Percentiles rank a stretch among this genome's conserved stretches.
Evolutionary conservation across 2,797 vertebrate genomes (phyloP).

Genomic region (Phoeniculus purpureus): DNA sequence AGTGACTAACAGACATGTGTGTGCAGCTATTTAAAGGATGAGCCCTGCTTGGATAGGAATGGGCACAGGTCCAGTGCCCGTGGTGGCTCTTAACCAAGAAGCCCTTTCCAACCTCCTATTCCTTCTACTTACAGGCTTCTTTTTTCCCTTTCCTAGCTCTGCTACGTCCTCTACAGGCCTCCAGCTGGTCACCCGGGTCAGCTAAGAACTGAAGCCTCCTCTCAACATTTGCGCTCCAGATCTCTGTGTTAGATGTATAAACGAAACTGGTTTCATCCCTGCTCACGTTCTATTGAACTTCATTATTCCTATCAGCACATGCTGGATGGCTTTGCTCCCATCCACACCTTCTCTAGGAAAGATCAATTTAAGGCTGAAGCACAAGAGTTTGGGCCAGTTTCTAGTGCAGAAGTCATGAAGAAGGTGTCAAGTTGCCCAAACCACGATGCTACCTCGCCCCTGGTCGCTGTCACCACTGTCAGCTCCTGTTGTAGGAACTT

Average conservation of each 20-base stretch:
- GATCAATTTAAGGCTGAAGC: background rate
- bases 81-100: background rate
- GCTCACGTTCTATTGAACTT: background rate
- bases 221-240: background rate
- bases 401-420: background rate
- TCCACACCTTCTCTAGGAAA: background rate
- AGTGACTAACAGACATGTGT: background rate
- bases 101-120: background rate
- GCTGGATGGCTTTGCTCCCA: background rate
- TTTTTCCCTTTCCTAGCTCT: background rate
- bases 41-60: background rate
- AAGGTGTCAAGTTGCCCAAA: background rate
- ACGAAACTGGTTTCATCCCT: background rate
- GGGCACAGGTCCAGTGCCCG: background rate
- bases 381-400: fast-evolving
- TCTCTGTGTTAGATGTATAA: background rate
- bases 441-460: background rate
- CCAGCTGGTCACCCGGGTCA: background rate
- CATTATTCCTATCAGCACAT: background rate
- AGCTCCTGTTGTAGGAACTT: background rate
- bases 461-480: background rate
- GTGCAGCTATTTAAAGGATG: conserved; percentile 1
- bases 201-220: background rate
- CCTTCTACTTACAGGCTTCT: background rate
- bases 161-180: conserved; percentile 13